phyloP scores from a whole-genome alignment of 2,888 invertebrate species.

The Scaptomyza reducta region DNA sequence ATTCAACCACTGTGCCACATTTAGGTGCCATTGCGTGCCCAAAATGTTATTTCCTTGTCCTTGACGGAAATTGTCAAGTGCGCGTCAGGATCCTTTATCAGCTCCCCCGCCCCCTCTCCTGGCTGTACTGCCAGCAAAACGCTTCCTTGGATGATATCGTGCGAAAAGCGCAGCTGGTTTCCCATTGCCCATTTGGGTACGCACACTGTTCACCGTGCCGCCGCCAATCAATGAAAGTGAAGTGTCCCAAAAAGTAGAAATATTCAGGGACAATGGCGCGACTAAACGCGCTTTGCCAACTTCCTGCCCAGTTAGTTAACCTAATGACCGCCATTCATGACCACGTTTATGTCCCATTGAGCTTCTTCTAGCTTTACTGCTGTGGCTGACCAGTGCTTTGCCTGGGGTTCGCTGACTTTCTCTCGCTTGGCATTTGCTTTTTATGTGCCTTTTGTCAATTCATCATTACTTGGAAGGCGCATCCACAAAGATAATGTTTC shows the following conservation, averaged over 20 bases:
- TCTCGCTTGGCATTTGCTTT: too few relatives aligned
- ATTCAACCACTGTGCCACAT: slow-evolving; percentile 39
- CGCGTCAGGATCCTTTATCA: slow-evolving; percentile 38
- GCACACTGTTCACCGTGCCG: slow-evolving; percentile 45
- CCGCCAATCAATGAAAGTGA: slow-evolving; percentile 70
- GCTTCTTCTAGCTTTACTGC: background rate
- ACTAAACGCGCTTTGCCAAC: slow-evolving; percentile 52
- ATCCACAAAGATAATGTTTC: slow-evolving; percentile 52
- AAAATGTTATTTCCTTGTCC: slow-evolving; percentile 68
- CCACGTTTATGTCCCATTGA: slow-evolving; percentile 32
- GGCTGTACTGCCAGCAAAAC: background rate
- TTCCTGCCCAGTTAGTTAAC: slow-evolving; percentile 73
- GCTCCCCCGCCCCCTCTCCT: background rate
- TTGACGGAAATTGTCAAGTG: slow-evolving; percentile 73
- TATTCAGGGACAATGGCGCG: slow-evolving; percentile 46
- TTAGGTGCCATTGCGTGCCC: slow-evolving; percentile 52
- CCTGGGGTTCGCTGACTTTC: slow-evolving; percentile 35
- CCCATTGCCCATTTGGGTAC: slow-evolving; percentile 14
- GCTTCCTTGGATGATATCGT: slow-evolving; percentile 33
- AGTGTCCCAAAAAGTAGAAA: slow-evolving; percentile 49
- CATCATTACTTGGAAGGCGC: slow-evolving; percentile 54
- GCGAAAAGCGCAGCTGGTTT: slow-evolving; percentile 71
- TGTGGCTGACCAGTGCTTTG: background rate
- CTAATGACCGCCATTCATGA: slow-evolving; percentile 75
- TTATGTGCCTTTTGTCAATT: slow-evolving; percentile 67